phyloP scores from a whole-genome alignment of 2,888 invertebrate genomes.

The Nudaria mundana region DNA sequence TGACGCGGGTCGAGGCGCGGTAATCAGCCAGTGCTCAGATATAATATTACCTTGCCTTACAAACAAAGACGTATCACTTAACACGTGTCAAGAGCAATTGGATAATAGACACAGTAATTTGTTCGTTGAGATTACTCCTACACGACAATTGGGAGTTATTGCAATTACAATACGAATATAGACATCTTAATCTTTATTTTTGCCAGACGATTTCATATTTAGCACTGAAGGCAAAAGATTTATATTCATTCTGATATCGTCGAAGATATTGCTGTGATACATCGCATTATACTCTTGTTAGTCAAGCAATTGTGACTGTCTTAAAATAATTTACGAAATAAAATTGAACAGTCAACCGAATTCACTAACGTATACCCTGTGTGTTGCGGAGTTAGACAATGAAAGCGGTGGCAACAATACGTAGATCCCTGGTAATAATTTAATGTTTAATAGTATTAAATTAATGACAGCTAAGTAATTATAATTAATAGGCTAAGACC shows the following conservation, averaged over 20 bases:
- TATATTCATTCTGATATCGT: background rate
- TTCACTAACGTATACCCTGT: too few relatives aligned
- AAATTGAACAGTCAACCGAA: too few relatives aligned
- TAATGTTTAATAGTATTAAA: too few relatives aligned
- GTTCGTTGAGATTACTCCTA: conserved; percentile 30
- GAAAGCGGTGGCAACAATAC: background rate
- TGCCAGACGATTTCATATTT: conserved; percentile 1
- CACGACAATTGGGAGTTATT: conserved; percentile 22
- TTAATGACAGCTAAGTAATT: too few relatives aligned
- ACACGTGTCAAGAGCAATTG: conserved; percentile 39
- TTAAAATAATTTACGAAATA: too few relatives aligned
- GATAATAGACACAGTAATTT: conserved; percentile 33
- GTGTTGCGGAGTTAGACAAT: too few relatives aligned
- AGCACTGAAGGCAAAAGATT: background rate
- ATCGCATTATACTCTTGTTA: background rate
- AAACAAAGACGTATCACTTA: conserved; percentile 30
- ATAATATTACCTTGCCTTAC: conserved; percentile 21
- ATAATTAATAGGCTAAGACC: too few relatives aligned
- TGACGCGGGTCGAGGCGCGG: too few relatives aligned
- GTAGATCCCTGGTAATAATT: too few relatives aligned
- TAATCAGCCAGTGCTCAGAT: too few relatives aligned
- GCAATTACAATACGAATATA: conserved; percentile 8
- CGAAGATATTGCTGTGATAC: background rate
- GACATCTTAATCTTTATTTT: background rate
- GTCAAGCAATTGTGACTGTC: background rate